Percentiles rank a stretch among this genome's conserved stretches.
Conservation (phyloP, 2,113 vertebrate genomes). For the Corythoichthys haematopterus region DNA sequence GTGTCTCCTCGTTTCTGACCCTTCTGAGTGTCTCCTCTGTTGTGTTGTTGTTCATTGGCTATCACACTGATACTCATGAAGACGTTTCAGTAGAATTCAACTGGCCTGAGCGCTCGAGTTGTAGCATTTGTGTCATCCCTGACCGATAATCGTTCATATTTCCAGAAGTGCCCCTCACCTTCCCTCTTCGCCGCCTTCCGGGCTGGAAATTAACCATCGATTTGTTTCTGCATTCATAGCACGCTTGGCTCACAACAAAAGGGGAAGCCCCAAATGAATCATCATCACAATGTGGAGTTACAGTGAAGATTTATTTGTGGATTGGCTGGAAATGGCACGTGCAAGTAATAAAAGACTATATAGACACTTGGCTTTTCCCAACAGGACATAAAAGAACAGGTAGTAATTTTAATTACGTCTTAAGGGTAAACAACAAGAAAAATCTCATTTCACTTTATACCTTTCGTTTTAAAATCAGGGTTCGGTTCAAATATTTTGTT, state of each 20-base stretch:
- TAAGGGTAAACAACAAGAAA: background rate
- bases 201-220: background rate
- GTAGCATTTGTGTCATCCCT: background rate
- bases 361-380: background rate
- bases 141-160: background rate
- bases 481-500: background rate
- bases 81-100: background rate
- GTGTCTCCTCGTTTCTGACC: constrained; percentile 54
- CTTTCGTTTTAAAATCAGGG: background rate
- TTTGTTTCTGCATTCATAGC: background rate
- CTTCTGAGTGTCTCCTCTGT: constrained; percentile 70
- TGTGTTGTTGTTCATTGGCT: constrained; percentile 67
- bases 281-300: background rate
- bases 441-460: background rate
- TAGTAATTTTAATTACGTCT: background rate
- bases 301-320: background rate
- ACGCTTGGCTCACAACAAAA: background rate
- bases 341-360: background rate
- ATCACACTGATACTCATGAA: constrained; percentile 25
- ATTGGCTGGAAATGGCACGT: background rate
- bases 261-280: background rate
- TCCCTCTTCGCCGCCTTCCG: background rate
- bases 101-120: background rate
- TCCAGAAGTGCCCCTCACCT: background rate
- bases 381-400: background rate